Evolutionary conservation across 2,797 vertebrate genomes (phyloP).

Genomic region (Crenuchus spilurus): DNA sequence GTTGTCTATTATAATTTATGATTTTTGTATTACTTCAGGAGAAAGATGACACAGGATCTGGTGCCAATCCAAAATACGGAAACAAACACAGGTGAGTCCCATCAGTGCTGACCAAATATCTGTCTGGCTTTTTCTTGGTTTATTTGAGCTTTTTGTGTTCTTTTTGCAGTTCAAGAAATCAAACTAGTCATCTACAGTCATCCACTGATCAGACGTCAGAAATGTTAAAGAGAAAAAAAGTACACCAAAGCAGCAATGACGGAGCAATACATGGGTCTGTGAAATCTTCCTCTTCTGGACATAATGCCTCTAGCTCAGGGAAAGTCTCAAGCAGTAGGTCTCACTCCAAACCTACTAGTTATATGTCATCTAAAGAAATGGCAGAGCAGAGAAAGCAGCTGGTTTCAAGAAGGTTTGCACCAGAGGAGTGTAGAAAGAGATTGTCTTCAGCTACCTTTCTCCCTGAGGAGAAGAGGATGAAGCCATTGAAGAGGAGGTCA

Average conservation of each 20-base stretch:
- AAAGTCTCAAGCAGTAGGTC: neutral
- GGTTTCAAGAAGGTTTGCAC: conserved; percentile 25
- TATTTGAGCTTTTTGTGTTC: neutral
- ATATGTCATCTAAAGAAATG: conserved; percentile 36
- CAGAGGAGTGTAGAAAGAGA: conserved; percentile 12
- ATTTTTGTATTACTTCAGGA: neutral
- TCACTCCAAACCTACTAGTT: neutral
- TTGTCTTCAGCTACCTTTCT: neutral
- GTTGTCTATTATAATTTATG: neutral
- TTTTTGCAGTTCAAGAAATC: neutral
- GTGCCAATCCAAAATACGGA: neutral
- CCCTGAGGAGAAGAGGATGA: conserved; percentile 30
- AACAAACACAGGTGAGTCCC: conserved; percentile 14
- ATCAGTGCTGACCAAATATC: neutral
- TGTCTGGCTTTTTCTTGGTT: neutral
- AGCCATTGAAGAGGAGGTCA: conserved; percentile 32
- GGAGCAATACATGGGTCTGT: neutral
- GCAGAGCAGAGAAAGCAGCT: conserved; percentile 36
- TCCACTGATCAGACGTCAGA: neutral
- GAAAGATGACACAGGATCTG: neutral
- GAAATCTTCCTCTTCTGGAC: neutral
- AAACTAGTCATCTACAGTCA: neutral
- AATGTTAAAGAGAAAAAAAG: neutral
- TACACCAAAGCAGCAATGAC: neutral
- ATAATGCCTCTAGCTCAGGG: neutral